phyloP scores from a whole-genome alignment of 2,113 vertebrate species.

The Dermatemys mawii region DNA sequence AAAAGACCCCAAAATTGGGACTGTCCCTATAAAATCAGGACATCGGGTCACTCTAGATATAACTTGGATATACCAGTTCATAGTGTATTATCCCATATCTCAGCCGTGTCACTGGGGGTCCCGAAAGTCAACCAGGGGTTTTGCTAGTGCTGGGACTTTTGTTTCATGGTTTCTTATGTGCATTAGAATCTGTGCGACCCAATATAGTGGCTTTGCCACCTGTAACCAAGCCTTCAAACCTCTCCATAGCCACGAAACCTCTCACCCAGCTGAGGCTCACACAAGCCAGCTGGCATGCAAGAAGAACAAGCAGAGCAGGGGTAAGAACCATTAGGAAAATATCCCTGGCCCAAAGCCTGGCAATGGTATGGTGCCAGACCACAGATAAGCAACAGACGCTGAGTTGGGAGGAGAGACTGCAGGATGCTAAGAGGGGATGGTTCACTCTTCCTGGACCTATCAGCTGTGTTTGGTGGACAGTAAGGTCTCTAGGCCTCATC shows the following conservation, averaged over 20 bases:
- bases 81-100: not conserved
- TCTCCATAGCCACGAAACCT: constrained; percentile 26
- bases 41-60: too few relatives aligned
- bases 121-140: not conserved
- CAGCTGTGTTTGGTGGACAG: not conserved
- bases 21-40: too few relatives aligned
- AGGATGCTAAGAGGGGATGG: not conserved
- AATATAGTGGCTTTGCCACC: constrained; percentile 11
- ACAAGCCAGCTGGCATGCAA: constrained; percentile 68
- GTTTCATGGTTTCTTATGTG: not conserved
- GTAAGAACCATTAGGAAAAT: constrained; percentile 50
- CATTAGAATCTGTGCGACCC: not conserved
- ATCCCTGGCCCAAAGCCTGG: constrained; percentile 46
- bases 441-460: not conserved
- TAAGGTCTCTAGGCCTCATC: fast-evolving
- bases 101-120: not conserved
- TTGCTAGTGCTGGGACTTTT: not conserved
- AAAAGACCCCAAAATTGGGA: too few relatives aligned
- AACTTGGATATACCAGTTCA: not conserved
- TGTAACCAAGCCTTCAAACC: not conserved
- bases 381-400: not conserved
- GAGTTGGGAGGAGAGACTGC: not conserved
- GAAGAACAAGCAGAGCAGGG: constrained; percentile 19
- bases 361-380: not conserved
- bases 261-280: not conserved